Evolutionary conservation across 1,140 invertebrate genomes (phyloP).

Genomic region (Philopotamus ludificatus): DNA sequence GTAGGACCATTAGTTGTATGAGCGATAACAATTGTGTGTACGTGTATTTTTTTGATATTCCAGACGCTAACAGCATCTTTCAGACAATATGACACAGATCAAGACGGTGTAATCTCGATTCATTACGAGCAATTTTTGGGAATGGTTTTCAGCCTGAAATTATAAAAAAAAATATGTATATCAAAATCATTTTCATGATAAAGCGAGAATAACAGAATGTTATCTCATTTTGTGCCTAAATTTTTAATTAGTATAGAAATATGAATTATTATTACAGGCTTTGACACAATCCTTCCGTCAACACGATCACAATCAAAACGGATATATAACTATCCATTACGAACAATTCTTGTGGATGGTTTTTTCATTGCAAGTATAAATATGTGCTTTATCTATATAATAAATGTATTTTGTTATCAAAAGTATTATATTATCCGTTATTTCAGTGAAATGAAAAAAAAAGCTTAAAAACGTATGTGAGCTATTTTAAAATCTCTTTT

Average conservation of each 20-base stretch:
- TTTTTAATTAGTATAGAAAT: slow-evolving; percentile 15
- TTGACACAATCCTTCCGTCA: slow-evolving; percentile 85
- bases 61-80: slow-evolving; percentile 91
- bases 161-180: slow-evolving; percentile 57
- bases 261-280: slow-evolving; percentile 66
- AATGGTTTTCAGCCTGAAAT: slow-evolving; percentile 92
- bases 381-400: neutral
- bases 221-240: slow-evolving; percentile 10
- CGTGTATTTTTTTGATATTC: slow-evolving; percentile 52
- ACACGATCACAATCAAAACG: slow-evolving; percentile 91
- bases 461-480: neutral
- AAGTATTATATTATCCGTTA: too few relatives aligned
- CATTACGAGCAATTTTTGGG: slow-evolving; percentile 96
- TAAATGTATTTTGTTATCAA: slow-evolving; percentile 1
- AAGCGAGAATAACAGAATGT: neutral
- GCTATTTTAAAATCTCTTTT: neutral
- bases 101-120: slow-evolving; percentile 93
- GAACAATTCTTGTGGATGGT: slow-evolving; percentile 97
- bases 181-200: neutral
- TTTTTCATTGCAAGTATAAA: slow-evolving; percentile 85
- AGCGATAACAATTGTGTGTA: slow-evolving; percentile 7
- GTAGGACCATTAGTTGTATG: too few relatives aligned
- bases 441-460: too few relatives aligned
- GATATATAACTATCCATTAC: slow-evolving; percentile 93
- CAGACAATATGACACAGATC: slow-evolving; percentile 85